Conservation (phyloP, 2,888 invertebrate species). For the Lissocephala sabroskyi region DNA sequence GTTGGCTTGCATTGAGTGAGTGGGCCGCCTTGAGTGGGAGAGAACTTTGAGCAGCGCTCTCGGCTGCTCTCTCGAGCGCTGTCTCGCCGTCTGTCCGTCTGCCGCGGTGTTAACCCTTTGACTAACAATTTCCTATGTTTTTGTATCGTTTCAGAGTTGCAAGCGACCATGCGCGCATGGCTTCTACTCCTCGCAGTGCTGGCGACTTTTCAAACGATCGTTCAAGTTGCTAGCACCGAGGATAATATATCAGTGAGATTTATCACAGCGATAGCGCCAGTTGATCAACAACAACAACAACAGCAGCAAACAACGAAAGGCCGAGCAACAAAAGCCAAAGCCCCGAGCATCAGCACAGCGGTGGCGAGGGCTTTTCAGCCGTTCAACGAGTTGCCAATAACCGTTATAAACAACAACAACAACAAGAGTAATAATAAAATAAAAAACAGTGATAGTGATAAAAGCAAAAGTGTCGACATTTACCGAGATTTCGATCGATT, state of each 20-base stretch:
- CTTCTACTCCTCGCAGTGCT: conserved; percentile 73
- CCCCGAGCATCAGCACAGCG: conserved; percentile 9
- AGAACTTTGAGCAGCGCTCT: not conserved
- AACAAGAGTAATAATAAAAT: conserved; percentile 23
- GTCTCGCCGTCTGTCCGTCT: not conserved
- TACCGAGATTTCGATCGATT: conserved; percentile 32
- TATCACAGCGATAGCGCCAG: conserved; percentile 63
- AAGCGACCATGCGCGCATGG: conserved; percentile 74
- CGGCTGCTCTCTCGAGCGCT: no score
- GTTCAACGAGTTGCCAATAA: conserved; percentile 42
- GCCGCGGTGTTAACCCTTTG: conserved; percentile 52
- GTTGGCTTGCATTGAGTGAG: conserved; percentile 1
- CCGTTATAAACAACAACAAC: conserved; percentile 34
- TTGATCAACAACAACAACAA: conserved; percentile 20
- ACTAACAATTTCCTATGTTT: conserved; percentile 61
- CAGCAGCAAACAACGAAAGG: conserved; percentile 24
- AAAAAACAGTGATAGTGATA: conserved; percentile 27
- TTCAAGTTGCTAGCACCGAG: conserved; percentile 74
- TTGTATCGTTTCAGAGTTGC: conserved; percentile 72
- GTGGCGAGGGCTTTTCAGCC: conserved; percentile 46
- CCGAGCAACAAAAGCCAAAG: conserved; percentile 10
- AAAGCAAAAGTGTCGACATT: conserved; percentile 43
- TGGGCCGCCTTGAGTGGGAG: conserved; percentile 10
- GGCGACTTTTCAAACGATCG: conserved; percentile 73
- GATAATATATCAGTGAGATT: conserved; percentile 69